Percentiles rank a stretch among this genome's conserved stretches.
Evolutionary conservation across 2,797 vertebrate genomes (phyloP).

Genomic region (Petrocephalus schoutedeni): DNA sequence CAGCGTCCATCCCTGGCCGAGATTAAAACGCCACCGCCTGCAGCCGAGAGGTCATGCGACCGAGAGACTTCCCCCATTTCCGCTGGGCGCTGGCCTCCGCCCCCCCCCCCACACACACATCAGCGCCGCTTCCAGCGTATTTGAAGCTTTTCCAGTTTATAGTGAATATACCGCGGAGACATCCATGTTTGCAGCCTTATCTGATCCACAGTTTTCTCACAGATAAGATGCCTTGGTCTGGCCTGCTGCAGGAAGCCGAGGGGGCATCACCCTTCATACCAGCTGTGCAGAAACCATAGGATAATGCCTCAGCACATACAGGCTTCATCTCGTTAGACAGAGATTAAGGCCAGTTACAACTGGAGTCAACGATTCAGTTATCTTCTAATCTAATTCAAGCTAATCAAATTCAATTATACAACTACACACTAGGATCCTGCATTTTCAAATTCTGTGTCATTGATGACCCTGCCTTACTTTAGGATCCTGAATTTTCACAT

Average conservation of each 20-base stretch:
- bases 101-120: neutral
- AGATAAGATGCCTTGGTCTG: conserved; percentile 42
- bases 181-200: conserved; percentile 17
- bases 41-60: conserved; percentile 7
- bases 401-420: neutral
- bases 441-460: too few species aligned
- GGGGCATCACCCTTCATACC: neutral
- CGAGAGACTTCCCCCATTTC: conserved; percentile 37
- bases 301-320: neutral
- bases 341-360: neutral
- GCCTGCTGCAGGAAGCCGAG: conserved; percentile 25
- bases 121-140: neutral
- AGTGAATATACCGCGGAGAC: conserved; percentile 20
- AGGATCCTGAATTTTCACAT: too few species aligned
- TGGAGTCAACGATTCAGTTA: neutral
- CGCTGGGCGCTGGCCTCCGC: neutral
- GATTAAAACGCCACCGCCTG: conserved; percentile 11
- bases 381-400: neutral
- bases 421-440: too few species aligned
- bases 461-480: neutral
- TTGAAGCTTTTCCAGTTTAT: conserved; percentile 32
- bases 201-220: conserved; percentile 26
- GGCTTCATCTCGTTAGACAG: neutral
- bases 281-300: neutral
- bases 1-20: neutral